These are phyloP conservation scores for Styela plicata DNA, from an alignment of 23 tunicate genomes.

Conservation along the genomic window DNA sequence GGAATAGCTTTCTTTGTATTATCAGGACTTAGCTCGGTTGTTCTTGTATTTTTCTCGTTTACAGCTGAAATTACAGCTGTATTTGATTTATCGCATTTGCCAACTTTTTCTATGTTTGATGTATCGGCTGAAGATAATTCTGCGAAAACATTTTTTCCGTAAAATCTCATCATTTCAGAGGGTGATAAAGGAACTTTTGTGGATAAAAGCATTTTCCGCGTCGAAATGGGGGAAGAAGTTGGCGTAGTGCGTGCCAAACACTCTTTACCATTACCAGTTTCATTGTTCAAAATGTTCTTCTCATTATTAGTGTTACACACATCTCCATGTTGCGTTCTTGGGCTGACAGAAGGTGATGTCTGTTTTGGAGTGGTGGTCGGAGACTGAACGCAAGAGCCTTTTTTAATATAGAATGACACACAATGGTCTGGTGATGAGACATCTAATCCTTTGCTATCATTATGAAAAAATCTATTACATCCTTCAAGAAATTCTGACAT, in stretches of 20 bases:
- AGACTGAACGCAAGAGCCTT: not conserved
- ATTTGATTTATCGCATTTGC: not conserved
- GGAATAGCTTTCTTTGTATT: not conserved
- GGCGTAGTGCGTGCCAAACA: not conserved
- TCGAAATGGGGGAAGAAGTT: not conserved
- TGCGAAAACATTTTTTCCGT: not conserved
- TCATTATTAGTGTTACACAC: not conserved
- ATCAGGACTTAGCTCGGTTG: not conserved
- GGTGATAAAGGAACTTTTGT: slow-evolving; percentile 26
- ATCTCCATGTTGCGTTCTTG: not conserved
- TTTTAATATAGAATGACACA: slow-evolving; percentile 11
- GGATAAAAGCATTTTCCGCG: slow-evolving; percentile 22
- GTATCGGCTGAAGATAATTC: not conserved
- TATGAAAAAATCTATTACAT: not conserved
- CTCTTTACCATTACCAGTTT: not conserved
- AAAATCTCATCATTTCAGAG: slow-evolving; percentile 11
- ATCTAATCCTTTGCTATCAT: slow-evolving; percentile 28
- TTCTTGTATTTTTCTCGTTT: not conserved
- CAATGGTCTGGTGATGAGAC: slow-evolving; percentile 77
- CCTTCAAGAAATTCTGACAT: not conserved
- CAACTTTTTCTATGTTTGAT: not conserved
- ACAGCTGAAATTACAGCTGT: not conserved
- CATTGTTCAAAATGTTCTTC: no score
- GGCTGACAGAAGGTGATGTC: not conserved
- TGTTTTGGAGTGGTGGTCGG: not conserved